These are phyloP conservation scores for Nomada fabriciana DNA, from an alignment of 2,888 invertebrate species.

Conservation along the genomic window DNA sequence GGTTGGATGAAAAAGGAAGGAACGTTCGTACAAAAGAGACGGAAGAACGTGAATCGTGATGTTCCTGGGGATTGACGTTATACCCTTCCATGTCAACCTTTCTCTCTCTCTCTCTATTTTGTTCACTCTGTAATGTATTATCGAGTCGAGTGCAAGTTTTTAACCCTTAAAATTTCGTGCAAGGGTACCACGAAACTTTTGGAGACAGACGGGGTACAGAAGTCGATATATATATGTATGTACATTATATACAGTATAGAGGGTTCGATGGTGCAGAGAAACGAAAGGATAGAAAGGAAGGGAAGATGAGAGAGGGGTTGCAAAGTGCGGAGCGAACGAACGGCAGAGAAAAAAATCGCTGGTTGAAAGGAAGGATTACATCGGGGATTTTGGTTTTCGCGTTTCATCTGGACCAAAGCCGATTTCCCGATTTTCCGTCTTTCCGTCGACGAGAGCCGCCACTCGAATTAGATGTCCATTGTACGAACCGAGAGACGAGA, in stretches of 20 bases:
- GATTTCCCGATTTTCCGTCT: conserved; percentile 83
- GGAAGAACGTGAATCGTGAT: conserved; percentile 51
- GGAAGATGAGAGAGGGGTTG: neutral
- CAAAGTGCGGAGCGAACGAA: conserved; percentile 50
- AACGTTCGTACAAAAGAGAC: conserved; percentile 8
- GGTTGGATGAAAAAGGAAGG: conserved; percentile 24
- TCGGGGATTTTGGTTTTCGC: conserved; percentile 84
- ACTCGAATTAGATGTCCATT: conserved; percentile 81
- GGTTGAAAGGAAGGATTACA: conserved; percentile 83
- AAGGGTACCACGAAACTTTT: conserved; percentile 76
- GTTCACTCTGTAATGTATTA: conserved; percentile 76
- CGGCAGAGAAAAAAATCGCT: conserved; percentile 68
- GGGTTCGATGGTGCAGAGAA: conserved; percentile 69
- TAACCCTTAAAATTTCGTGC: conserved; percentile 82
- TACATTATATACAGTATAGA: conserved; percentile 24
- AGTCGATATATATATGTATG: conserved; percentile 53
- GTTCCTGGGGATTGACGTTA: conserved; percentile 66
- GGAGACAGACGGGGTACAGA: conserved; percentile 70
- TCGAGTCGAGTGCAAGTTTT: conserved; percentile 84
- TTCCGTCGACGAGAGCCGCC: conserved; percentile 69
- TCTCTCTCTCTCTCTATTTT: conserved; percentile 51
- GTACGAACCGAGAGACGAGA: conserved; percentile 70
- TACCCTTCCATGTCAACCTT: conserved; percentile 63
- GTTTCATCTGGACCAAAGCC: conserved; percentile 82
- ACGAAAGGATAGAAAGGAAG: conserved; percentile 42